Evolutionary conservation across 2,888 invertebrate species (phyloP), one percentile per base, ranked within the genome.

Genomic region (Hirtodrosophila alboralis): DNA sequence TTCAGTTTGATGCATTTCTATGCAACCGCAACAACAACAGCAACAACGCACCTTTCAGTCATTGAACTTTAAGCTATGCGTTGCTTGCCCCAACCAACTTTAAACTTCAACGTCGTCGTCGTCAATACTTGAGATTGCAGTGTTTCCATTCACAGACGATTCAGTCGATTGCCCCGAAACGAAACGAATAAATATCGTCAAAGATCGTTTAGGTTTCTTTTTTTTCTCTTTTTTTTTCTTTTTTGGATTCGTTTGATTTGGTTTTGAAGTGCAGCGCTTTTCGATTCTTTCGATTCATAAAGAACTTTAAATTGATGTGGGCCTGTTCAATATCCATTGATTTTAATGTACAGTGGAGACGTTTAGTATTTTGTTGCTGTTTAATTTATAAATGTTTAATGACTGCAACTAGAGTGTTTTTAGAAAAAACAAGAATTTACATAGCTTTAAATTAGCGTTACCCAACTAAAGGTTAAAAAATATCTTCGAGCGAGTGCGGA

Each of bases 11-110:
- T 76, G 84, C 56, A 84, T 80, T 84, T 85, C 75, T 78, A 78
- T 56, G 65, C 63, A 68, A 66, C 61, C 57, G 37, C 71, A 66
- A 10, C 41, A 36, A 26, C 37, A 48, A 33, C 36, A 52, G 59
- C 51, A 57, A 38, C 62, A 75, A 76, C 74, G 74, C 77, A 84
- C 61, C 78, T 81, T 77, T 68, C 75, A 84, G 81, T 83, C 81
- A 86, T 71, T 83, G 81, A 83, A 83, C 81, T 86, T 86, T 83
- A 76, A 86, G 86, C 81, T 78, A 79, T 79, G 79, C 56, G 75
- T 64, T 47, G 13, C 59, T 64, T 47, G 13, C 59, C 57, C 58
- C 47, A 59, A 30, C 58, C 53, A 56, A 13, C 13, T 21, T 18
- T 37, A 33, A 44, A 52, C 45, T 23, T 14, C 41, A 44, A 40